Conservation (phyloP, 2,888 invertebrate species). For the Rhogogaster chlorosoma region DNA sequence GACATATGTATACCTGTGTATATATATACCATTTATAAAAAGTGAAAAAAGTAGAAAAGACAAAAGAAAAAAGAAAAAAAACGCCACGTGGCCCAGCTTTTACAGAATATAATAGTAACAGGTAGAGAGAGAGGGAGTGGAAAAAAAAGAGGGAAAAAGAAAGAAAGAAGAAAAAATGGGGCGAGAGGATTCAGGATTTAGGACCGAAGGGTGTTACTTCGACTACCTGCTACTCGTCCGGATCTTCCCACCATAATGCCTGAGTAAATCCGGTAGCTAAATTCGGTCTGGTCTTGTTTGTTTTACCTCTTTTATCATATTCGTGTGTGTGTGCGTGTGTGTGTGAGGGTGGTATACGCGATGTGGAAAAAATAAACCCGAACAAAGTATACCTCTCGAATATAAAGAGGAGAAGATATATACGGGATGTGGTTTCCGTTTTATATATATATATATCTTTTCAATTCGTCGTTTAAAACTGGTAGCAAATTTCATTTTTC, state of each 20-base stretch:
- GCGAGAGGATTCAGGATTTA: conserved; percentile 6
- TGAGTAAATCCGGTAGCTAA: conserved; percentile 42
- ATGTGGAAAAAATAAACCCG: too few relatives aligned
- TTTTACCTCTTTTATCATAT: conserved; percentile 8
- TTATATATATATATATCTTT: too few relatives aligned
- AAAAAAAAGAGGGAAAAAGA: conserved; percentile 53
- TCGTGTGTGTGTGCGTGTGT: not conserved
- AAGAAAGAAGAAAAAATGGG: not conserved
- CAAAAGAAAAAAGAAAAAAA: conserved; percentile 36
- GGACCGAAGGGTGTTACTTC: conserved; percentile 26
- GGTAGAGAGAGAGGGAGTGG: too few relatives aligned
- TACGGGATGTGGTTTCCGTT: not conserved
- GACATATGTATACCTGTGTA: not conserved
- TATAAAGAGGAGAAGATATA: not conserved
- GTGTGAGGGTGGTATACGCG: not conserved
- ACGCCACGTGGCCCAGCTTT: conserved; percentile 50
- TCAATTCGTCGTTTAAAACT: too few relatives aligned
- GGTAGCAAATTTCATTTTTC: too few relatives aligned
- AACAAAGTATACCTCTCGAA: too few relatives aligned
- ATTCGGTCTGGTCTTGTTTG: conserved; percentile 12
- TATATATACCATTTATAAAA: conserved; percentile 35
- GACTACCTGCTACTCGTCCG: conserved; percentile 48
- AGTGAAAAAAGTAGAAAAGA: conserved; percentile 25
- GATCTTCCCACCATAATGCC: not conserved
- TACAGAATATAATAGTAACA: conserved; percentile 44